phyloP scores from a whole-genome alignment of 1,140 invertebrate species.

The Episyrphus balteatus region DNA sequence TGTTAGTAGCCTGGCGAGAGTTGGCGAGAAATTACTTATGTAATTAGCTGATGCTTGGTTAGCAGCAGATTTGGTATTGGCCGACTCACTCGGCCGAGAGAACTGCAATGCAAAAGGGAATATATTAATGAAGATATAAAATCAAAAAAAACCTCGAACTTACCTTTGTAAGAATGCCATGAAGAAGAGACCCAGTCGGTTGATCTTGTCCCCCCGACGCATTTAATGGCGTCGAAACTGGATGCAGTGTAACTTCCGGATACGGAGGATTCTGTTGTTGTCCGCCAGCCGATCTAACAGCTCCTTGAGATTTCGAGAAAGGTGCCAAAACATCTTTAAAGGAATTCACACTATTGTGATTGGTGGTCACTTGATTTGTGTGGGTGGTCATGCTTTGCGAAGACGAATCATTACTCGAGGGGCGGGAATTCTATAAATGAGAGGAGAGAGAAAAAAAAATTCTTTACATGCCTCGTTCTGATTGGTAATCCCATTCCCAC shows the following conservation, averaged over 20 bases:
- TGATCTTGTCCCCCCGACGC: constrained; percentile 14
- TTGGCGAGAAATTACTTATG: constrained; percentile 54
- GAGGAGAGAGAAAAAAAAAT: constrained; percentile 15
- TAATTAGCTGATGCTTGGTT: constrained; percentile 17
- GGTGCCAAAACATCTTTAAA: constrained; percentile 70
- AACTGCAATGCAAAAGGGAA: background rate
- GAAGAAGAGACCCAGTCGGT: constrained; percentile 54
- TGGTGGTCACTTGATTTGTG: background rate
- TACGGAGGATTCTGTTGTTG: constrained; percentile 42
- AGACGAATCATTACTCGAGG: constrained; percentile 44
- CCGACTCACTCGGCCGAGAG: background rate
- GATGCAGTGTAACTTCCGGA: constrained; percentile 65
- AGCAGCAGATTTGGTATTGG: background rate
- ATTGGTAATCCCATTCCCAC: background rate
- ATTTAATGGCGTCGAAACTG: constrained; percentile 41
- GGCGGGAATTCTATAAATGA: constrained; percentile 30
- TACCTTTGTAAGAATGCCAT: constrained; percentile 63
- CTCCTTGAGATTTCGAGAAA: constrained; percentile 48
- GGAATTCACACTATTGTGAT: constrained; percentile 24
- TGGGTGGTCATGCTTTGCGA: constrained; percentile 28
- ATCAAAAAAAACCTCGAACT: background rate
- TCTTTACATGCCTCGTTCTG: constrained; percentile 9
- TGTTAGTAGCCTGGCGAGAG: constrained; percentile 63
- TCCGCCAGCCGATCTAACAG: background rate
- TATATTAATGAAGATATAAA: background rate